Evolutionary conservation across 2,113 vertebrate species (phyloP), one percentile per base, ranked within the genome.

Genomic region (Columba janthina): DNA sequence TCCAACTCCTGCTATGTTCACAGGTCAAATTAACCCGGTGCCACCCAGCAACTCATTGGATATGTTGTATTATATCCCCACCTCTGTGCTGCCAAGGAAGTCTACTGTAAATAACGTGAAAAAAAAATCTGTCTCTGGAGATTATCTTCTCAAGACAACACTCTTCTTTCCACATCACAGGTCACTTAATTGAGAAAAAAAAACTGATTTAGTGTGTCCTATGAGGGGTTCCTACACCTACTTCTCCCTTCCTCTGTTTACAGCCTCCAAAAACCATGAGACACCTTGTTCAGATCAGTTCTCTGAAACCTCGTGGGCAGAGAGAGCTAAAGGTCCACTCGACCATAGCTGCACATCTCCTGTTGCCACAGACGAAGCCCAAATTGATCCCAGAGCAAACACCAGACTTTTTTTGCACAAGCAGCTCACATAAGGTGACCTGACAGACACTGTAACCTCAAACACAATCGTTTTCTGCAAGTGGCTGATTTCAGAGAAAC

Each of bases 311-410:
- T 44, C 64, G 51, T 0, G 2, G 54, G 51, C 50, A 91, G 40
- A 42, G 70, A 66, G 17, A 94, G 75, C 87, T 94, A 66, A 81
- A 78, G 78, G 24, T 89, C 90, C 92, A 91, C 94, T 97, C 6
- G 1, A 61, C 91, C 90, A 94, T 5, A 86, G 83, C 25, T 81
- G 42, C 32, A 17, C 7, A 56, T 17, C 46, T 74, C 32, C 40
- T 60, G 48, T 21, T 38, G 70, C 72, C 69, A 70, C 53, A 71
- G 72, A 74, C 5, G 70, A 0, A 58, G 25, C 29, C 46, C 53
- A 46, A 67, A 74, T 4, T 2, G 3, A 90, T 4, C 29, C 25
- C 80, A 69, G 57, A 78, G 53, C 76, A 81, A 93, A 84, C 86
- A 82, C 17, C 53, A 72, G 32, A 71, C 20, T 57, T 71, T 72